These are phyloP conservation scores for Watsonalla binaria DNA, from an alignment of 2,888 invertebrate genomes.

Conservation along the genomic window DNA sequence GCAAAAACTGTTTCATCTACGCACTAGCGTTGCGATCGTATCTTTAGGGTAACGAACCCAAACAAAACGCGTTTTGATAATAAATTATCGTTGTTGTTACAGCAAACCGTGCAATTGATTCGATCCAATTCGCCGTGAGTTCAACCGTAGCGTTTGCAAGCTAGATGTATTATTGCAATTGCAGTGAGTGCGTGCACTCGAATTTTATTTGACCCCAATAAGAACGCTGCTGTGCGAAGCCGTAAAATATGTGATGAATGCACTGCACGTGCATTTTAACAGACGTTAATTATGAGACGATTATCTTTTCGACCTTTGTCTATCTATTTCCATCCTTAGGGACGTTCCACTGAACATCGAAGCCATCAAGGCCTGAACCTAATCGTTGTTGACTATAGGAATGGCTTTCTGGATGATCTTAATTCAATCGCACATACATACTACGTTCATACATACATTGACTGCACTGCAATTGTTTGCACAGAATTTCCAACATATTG, in stretches of 20 bases:
- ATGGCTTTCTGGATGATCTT: no score
- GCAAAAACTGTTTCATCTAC: constrained; percentile 8
- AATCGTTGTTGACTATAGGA: no score
- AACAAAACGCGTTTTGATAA: constrained; percentile 21
- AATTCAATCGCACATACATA: no score
- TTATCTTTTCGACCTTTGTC: no score
- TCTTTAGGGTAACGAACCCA: constrained; percentile 27
- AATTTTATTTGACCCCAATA: not conserved
- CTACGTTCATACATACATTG: no score
- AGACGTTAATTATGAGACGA: no score
- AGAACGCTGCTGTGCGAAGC: not conserved
- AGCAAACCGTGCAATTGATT: constrained; percentile 37
- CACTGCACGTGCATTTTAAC: not conserved
- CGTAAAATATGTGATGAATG: not conserved
- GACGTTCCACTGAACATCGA: no score
- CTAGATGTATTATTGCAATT: constrained; percentile 1
- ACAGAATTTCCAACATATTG: no score
- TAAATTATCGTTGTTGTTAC: constrained; percentile 26
- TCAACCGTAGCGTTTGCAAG: constrained; percentile 23
- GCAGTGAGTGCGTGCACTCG: not conserved
- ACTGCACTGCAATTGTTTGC: no score
- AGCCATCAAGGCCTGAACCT: no score
- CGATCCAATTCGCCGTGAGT: constrained; percentile 39
- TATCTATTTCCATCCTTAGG: no score
- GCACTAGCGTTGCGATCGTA: constrained; percentile 22